Conservation (phyloP, 2,113 vertebrate species). For the Nicator chloris region DNA sequence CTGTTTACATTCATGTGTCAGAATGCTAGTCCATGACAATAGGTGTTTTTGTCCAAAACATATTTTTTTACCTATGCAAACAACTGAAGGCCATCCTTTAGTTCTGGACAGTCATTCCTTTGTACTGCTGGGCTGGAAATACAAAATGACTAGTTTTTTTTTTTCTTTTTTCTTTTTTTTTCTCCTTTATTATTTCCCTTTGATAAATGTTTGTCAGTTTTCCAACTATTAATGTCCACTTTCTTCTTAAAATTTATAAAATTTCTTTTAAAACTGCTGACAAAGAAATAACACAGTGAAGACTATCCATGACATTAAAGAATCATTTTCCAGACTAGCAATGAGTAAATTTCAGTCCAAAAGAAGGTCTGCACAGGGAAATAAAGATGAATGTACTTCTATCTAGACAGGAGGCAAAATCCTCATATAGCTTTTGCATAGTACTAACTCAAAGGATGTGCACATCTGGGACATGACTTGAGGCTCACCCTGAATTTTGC, state of each 20-base stretch:
- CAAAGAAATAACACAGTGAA: neutral
- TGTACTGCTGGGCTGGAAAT: neutral
- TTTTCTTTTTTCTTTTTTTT: too few species aligned
- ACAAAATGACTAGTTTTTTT: neutral
- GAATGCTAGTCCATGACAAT: neutral
- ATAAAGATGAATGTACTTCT: neutral
- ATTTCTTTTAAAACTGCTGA: neutral
- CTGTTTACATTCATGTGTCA: neutral
- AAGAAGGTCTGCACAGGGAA: neutral
- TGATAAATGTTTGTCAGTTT: neutral
- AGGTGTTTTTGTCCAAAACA: neutral
- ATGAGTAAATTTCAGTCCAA: neutral
- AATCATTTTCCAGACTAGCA: neutral
- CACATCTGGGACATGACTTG: neutral
- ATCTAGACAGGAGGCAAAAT: neutral
- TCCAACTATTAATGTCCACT: neutral
- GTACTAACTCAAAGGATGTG: neutral
- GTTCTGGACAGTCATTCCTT: neutral
- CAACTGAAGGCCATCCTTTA: neutral
- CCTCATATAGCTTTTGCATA: neutral
- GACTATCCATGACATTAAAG: neutral
- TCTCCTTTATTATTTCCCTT: neutral
- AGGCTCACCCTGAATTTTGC: neutral
- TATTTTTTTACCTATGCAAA: neutral
- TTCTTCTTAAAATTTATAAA: neutral